A percentile compares a stretch with the other conserved stretches of the same genome.
Evolutionary conservation across 2,888 invertebrate species (phyloP).

Genomic region (Stramonita haemastoma): DNA sequence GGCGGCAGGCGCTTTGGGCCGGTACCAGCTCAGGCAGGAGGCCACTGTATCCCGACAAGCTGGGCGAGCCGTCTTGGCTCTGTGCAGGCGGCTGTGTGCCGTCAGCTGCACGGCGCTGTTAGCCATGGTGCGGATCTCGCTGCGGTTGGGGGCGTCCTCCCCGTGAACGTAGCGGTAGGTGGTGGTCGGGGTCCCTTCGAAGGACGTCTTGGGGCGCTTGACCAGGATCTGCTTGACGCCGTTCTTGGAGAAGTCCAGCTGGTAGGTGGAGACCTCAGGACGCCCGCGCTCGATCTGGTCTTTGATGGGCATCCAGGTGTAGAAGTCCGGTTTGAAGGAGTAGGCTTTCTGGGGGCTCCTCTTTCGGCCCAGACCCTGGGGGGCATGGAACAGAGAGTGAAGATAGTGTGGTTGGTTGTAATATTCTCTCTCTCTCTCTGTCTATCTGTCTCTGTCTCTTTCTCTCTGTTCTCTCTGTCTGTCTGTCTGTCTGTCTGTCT

Average conservation of each 20-base stretch:
- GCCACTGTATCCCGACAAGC: conserved; percentile 67
- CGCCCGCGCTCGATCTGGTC: conserved; percentile 36
- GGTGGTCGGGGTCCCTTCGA: conserved; percentile 65
- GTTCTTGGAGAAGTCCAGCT: conserved; percentile 30
- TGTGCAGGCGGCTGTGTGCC: conserved; percentile 57
- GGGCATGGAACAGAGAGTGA: not conserved
- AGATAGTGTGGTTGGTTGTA: not conserved
- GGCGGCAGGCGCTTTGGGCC: conserved; percentile 48
- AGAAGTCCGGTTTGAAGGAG: conserved; percentile 40
- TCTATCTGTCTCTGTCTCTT: too few species aligned
- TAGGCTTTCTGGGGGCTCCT: conserved; percentile 18
- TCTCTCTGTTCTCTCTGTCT: too few species aligned
- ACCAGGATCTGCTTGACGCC: conserved; percentile 59
- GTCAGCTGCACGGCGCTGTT: conserved; percentile 65
- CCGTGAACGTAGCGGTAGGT: conserved; percentile 74
- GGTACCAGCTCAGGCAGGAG: conserved; percentile 68
- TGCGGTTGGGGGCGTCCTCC: conserved; percentile 64
- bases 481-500: too few species aligned
- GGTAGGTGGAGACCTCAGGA: conserved; percentile 40
- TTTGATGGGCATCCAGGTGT: conserved; percentile 39
- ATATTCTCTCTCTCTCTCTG: not conserved
- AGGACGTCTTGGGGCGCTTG: conserved; percentile 68
- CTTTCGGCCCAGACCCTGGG: conserved; percentile 31
- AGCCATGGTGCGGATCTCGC: conserved; percentile 64
- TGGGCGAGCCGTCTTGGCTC: conserved; percentile 59